Evolutionary conservation across 2,797 vertebrate genomes (phyloP).

Genomic region (Propithecus deckenii): DNA sequence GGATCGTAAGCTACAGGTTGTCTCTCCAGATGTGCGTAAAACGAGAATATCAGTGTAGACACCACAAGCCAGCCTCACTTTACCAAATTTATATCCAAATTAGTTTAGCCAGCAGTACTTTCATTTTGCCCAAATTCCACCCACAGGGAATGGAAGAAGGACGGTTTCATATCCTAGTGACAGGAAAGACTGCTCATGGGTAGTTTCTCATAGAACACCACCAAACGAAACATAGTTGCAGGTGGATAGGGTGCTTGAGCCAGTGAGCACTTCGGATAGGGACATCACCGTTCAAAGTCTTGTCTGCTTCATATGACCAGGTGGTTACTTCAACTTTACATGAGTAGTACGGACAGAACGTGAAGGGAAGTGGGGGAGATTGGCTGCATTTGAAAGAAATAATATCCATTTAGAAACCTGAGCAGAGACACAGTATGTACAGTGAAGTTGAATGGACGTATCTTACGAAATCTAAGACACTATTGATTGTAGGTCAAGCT

Average conservation of each 20-base stretch:
- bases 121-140: neutral
- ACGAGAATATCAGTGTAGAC: neutral
- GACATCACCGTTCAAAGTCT: rapidly evolving
- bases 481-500: rapidly evolving
- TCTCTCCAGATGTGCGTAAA: neutral
- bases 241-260: neutral
- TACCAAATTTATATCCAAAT: neutral
- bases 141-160: neutral
- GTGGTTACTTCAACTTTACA: rapidly evolving
- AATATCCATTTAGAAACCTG: neutral
- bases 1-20: neutral
- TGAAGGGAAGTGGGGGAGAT: rapidly evolving
- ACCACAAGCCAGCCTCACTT: neutral
- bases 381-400: neutral
- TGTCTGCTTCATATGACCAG: neutral
- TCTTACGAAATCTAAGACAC: neutral
- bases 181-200: neutral
- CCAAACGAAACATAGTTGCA: neutral
- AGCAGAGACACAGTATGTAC: rapidly evolving
- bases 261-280: rapidly evolving
- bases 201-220: neutral
- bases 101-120: neutral
- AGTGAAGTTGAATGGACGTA: neutral
- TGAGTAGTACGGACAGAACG: rapidly evolving
- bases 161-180: rapidly evolving